Percentiles rank a stretch among this genome's conserved stretches.
Conservation (phyloP, 2,888 invertebrate genomes). For the Drosophila anceps region DNA sequence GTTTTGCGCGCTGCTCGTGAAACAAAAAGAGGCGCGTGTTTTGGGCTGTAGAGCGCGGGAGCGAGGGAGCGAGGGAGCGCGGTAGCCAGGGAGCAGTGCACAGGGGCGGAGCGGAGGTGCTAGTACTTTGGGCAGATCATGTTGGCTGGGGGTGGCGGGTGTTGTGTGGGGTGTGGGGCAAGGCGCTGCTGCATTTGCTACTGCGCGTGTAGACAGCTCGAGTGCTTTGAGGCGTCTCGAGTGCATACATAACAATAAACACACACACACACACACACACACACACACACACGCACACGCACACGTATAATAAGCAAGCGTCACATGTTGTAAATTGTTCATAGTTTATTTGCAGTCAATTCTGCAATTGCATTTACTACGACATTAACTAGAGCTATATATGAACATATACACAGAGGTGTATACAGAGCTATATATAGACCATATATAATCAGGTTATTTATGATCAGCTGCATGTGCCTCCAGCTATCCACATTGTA, state of each 20-base stretch:
- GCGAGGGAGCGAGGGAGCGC: too few species aligned
- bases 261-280: neutral
- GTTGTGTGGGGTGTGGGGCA: too few species aligned
- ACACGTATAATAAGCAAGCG: slow-evolving; percentile 38
- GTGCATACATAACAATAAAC: slow-evolving; percentile 57
- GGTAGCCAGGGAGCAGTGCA: neutral
- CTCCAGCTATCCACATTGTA: slow-evolving; percentile 10
- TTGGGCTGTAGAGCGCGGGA: neutral
- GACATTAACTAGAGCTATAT: slow-evolving; percentile 1
- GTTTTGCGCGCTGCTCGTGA: slow-evolving; percentile 54
- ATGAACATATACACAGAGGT: too few species aligned
- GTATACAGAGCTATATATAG: neutral
- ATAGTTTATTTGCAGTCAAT: slow-evolving; percentile 53
- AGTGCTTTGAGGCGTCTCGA: slow-evolving; percentile 70
- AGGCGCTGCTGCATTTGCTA: slow-evolving; percentile 39
- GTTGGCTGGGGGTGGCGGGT: neutral
- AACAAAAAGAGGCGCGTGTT: slow-evolving; percentile 61
- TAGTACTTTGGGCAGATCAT: slow-evolving; percentile 13
- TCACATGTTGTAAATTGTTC: slow-evolving; percentile 55
- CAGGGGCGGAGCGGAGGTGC: neutral
- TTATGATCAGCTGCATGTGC: slow-evolving; percentile 18
- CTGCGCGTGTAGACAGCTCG: slow-evolving; percentile 70
- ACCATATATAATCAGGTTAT: neutral
- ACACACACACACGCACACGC: slow-evolving; percentile 1
- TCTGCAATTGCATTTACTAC: slow-evolving; percentile 37